Conservation (phyloP, 2,888 invertebrate species). For the Belgica antarctica region DNA sequence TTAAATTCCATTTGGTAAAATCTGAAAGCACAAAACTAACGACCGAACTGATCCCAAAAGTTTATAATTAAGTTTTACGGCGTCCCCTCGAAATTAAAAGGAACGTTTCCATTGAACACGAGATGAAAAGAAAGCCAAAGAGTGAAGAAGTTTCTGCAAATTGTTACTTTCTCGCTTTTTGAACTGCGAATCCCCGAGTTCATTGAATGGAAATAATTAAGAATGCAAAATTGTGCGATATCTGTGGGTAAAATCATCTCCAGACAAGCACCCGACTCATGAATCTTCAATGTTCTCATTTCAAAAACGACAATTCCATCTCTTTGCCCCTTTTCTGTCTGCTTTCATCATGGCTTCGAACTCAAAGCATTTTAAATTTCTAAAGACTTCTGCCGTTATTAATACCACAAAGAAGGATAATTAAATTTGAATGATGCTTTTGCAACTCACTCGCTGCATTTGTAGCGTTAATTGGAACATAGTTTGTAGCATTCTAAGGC, state of each 20-base stretch:
- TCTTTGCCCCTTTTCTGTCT: too few species aligned
- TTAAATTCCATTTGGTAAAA: background rate
- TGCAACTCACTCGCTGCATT: too few species aligned
- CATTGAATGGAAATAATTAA: background rate
- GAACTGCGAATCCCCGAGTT: background rate
- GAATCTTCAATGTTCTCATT: too few species aligned
- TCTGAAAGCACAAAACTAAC: constrained; percentile 22
- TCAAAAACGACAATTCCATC: too few species aligned
- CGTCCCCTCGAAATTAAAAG: constrained; percentile 35
- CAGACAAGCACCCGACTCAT: too few species aligned
- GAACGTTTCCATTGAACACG: background rate
- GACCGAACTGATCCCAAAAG: constrained; percentile 36
- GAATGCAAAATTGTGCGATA: background rate
- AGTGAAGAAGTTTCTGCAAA: background rate
- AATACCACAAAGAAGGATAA: too few species aligned
- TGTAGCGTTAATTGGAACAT: too few species aligned
- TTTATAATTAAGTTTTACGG: constrained; percentile 33
- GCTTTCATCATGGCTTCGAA: too few species aligned
- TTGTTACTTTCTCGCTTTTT: background rate
- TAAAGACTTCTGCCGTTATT: too few species aligned
- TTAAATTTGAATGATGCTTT: too few species aligned
- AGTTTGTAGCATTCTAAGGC: too few species aligned
- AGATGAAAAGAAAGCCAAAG: background rate
- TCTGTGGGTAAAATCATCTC: background rate
- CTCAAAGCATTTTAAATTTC: too few species aligned